Percentiles rank a stretch among this genome's conserved stretches.
Conservation (phyloP, 2,888 invertebrate species). For the Pseudococcus viburni region DNA sequence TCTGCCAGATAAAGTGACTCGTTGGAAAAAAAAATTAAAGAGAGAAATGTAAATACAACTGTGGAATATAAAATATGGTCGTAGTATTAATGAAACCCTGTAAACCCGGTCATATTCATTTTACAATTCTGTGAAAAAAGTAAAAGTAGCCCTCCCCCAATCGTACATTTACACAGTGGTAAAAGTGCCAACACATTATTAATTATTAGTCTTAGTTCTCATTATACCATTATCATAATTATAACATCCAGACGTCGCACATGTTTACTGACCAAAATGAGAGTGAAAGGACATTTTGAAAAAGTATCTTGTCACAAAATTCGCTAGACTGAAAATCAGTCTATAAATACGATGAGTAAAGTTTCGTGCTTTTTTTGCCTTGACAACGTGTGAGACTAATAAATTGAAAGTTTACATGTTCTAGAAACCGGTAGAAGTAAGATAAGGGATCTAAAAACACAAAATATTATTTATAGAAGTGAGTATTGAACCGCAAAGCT, state of each 20-base stretch:
- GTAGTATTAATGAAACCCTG: conserved; percentile 10
- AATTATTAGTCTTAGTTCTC: conserved; percentile 25
- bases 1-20: background rate
- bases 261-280: background rate
- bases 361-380: background rate
- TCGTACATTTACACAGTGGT: background rate
- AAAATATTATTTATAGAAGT: too few species aligned
- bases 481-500: too few species aligned
- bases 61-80: background rate
- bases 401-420: background rate
- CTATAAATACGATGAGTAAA: background rate
- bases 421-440: background rate
- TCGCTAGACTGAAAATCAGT: background rate
- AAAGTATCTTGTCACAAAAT: background rate
- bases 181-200: conserved; percentile 42
- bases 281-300: background rate
- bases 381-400: background rate
- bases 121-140: conserved; percentile 29
- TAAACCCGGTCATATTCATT: background rate
- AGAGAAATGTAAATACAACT: conserved; percentile 1
- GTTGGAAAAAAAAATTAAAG: background rate
- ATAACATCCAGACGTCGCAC: background rate
- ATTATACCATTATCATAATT: conserved; percentile 51
- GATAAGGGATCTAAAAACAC: too few species aligned
- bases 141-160: background rate